Conservation (phyloP, 2,888 invertebrate species). For the Mactromeris polynyma region DNA sequence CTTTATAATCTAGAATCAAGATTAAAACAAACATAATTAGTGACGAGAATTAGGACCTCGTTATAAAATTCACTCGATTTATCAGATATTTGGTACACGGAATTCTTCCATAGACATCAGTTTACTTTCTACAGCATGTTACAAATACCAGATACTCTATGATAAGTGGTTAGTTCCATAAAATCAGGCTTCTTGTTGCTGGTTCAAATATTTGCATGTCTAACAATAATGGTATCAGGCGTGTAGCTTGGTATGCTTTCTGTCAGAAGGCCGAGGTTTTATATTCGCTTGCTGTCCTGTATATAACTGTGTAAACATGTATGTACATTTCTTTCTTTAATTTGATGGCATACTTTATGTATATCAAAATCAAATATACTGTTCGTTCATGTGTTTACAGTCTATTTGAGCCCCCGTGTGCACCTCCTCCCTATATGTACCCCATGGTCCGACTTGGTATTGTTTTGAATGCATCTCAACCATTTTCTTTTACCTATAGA, state of each 20-base stretch:
- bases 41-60: background rate
- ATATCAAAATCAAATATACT: too few species aligned
- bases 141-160: slow-evolving; percentile 30
- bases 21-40: slow-evolving; percentile 1
- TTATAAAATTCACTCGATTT: background rate
- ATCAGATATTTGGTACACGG: background rate
- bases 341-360: too few species aligned
- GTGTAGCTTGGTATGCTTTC: background rate
- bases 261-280: too few species aligned
- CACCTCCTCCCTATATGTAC: too few species aligned
- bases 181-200: background rate
- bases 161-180: slow-evolving; percentile 36
- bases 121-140: background rate
- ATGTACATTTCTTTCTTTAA: too few species aligned
- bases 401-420: too few species aligned
- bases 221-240: background rate
- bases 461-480: too few species aligned
- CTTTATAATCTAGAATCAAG: background rate
- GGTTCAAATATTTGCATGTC: background rate
- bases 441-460: too few species aligned
- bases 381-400: too few species aligned
- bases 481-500: too few species aligned
- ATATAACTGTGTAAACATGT: too few species aligned
- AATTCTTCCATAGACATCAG: background rate
- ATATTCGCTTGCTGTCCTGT: too few species aligned